Evolutionary conservation across 2,797 vertebrate genomes (phyloP), one percentile per base, ranked within the genome.

Genomic region (Chelon auratus): DNA sequence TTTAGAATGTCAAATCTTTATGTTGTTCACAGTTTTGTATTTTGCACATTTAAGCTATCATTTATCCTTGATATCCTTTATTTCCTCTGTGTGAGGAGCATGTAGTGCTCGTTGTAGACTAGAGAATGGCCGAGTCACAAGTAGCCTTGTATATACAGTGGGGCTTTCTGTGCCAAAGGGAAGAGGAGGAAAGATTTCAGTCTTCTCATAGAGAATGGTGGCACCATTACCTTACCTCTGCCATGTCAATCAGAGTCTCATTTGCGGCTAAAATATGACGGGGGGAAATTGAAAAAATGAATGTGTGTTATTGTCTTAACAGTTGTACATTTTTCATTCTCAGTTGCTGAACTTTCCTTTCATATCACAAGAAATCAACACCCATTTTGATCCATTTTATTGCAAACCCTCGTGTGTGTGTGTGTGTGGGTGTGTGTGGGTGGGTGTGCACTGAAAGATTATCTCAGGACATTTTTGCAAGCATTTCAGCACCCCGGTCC

Each of bases 11-110:
- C 91, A 84, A 94, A 93, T 94, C 90, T 93, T 94, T 95, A 91
- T 95, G 94, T 95, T 92, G 92, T 94, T 96, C 93, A 94, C 94
- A 91, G 93, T 97, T 98, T 97, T 97, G 96, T 97, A 97, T 96
- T 97, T 98, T 99, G 97, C 97, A 98, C 97, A 97, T 96, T 95
- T 93, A 72, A 93, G 88, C 89, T 93, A 90, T 94, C 91, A 87
- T 94, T 94, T 90, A 92, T 95, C 92, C 92, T 91, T 74, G 2
- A 26, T 93, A 91, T 81, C 30, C 17, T 66, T 93, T 93, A 90
- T 91, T 74, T 93, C 92, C 94, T n/a, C 51, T 51, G 12, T 94
- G 93, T 60, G 80, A 95, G 30, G 30, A 33, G 30, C 90, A 93
- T 91, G 94, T 85, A 95, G 94, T 96, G 95, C 95, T 96, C 93